Conservation (phyloP, 2,797 vertebrate species). For the Pogoniulus pusillus region DNA sequence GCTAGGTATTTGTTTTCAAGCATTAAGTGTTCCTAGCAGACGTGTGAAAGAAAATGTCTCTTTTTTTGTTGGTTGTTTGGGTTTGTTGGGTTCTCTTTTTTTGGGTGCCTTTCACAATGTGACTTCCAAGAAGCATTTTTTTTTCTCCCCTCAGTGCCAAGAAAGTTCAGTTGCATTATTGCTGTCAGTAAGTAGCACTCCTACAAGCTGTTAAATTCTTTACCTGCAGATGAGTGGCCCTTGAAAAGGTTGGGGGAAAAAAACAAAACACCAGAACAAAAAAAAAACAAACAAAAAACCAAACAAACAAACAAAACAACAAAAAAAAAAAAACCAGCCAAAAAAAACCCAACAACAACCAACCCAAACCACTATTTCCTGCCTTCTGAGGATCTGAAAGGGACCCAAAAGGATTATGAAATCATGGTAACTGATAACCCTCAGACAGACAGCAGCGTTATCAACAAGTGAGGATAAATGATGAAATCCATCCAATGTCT, state of each 20-base stretch:
- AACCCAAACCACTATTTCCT: neutral
- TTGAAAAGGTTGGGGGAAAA: neutral
- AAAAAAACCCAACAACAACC: too few relatives aligned
- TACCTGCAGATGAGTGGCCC: slow-evolving; percentile 45
- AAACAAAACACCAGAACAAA: too few relatives aligned
- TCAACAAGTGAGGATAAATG: neutral
- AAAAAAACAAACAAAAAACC: too few relatives aligned
- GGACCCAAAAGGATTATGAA: slow-evolving; percentile 15
- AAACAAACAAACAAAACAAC: too few relatives aligned
- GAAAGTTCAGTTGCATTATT: slow-evolving; percentile 23
- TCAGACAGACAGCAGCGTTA: neutral
- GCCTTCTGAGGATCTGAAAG: slow-evolving; percentile 24
- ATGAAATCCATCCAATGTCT: neutral
- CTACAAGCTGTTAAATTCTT: slow-evolving; percentile 45
- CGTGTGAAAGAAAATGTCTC: neutral
- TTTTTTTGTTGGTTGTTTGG: neutral
- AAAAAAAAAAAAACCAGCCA: too few relatives aligned
- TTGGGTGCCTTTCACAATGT: neutral
- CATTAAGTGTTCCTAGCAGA: neutral
- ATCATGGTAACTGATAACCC: neutral
- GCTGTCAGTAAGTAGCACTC: slow-evolving; percentile 32
- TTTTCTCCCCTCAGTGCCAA: slow-evolving; percentile 1
- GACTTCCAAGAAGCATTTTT: neutral
- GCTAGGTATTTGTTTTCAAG: neutral
- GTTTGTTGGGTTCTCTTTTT: too few relatives aligned